A percentile compares a stretch with the other conserved stretches of the same genome.
Conservation (phyloP, 2,113 vertebrate genomes). For the Rhadina sibilatrix region DNA sequence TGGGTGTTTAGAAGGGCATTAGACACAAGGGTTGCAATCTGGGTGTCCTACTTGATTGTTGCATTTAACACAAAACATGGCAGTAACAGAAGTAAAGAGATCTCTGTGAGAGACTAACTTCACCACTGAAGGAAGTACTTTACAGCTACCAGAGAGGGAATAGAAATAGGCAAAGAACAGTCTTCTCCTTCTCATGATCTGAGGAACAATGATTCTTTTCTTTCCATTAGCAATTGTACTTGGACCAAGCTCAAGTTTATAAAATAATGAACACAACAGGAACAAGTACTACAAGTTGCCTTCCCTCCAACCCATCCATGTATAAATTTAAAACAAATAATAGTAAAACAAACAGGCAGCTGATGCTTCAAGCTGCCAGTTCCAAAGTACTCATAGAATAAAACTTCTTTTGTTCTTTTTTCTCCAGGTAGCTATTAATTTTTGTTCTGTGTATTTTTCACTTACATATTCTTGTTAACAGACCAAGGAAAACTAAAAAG, state of each 20-base stretch:
- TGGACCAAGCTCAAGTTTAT: conserved; percentile 43
- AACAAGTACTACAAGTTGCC: conserved; percentile 56
- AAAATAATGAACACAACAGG: conserved; percentile 50
- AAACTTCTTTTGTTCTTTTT: conserved; percentile 38
- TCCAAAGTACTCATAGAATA: conserved; percentile 30
- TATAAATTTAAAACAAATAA: conserved; percentile 71
- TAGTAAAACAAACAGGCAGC: conserved; percentile 64
- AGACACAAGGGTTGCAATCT: not conserved
- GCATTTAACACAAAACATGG: not conserved
- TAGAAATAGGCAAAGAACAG: not conserved
- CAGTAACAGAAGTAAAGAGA: not conserved
- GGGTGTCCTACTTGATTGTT: not conserved
- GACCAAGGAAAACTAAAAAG: conserved; percentile 37
- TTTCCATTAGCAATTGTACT: conserved; percentile 24
- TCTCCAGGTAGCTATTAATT: not conserved
- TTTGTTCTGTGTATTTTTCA: conserved; percentile 54
- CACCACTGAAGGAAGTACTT: not conserved
- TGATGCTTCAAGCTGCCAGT: conserved; percentile 57
- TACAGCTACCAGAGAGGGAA: not conserved
- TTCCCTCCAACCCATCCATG: conserved; percentile 50
- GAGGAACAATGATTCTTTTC: not conserved
- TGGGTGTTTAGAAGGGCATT: not conserved
- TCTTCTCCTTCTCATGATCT: not conserved
- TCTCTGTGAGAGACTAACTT: not conserved
- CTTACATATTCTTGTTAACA: conserved; percentile 31